phyloP scores from a whole-genome alignment of 2,113 vertebrate genomes.

The Trochalopteron elliotii region DNA sequence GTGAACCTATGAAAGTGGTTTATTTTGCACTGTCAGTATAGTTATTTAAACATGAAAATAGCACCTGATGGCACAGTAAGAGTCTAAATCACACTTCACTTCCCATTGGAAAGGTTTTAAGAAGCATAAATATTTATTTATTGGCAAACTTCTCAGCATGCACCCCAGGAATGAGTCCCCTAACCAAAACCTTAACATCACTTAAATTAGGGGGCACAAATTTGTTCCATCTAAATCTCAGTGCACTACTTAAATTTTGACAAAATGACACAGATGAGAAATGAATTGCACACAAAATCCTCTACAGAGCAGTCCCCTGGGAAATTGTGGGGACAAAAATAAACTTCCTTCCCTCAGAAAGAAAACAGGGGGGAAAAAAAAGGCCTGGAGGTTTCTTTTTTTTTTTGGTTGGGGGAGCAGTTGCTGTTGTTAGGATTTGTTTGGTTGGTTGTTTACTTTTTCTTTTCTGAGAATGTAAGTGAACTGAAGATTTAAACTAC shows the following conservation, averaged over 20 bases:
- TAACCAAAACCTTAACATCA: neutral
- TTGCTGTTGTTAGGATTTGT: neutral
- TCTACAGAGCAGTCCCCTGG: neutral
- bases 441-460: neutral
- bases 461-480: neutral
- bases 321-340: slow-evolving; percentile 22
- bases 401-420: too few relatives aligned
- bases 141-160: neutral
- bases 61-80: neutral
- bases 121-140: neutral
- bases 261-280: neutral
- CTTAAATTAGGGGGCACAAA: neutral
- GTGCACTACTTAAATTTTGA: neutral
- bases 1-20: neutral
- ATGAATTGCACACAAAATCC: neutral
- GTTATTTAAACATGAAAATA: neutral
- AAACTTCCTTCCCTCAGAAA: slow-evolving; percentile 17
- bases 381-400: neutral
- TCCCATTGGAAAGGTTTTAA: neutral
- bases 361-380: neutral
- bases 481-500: neutral
- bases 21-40: neutral
- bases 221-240: neutral
- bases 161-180: neutral
- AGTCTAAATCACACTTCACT: neutral